Percentiles rank a stretch among this genome's conserved stretches.
These are phyloP conservation scores for Amblyraja radiata DNA, from an alignment of 2,797 vertebrate genomes.

Conservation along the genomic window DNA sequence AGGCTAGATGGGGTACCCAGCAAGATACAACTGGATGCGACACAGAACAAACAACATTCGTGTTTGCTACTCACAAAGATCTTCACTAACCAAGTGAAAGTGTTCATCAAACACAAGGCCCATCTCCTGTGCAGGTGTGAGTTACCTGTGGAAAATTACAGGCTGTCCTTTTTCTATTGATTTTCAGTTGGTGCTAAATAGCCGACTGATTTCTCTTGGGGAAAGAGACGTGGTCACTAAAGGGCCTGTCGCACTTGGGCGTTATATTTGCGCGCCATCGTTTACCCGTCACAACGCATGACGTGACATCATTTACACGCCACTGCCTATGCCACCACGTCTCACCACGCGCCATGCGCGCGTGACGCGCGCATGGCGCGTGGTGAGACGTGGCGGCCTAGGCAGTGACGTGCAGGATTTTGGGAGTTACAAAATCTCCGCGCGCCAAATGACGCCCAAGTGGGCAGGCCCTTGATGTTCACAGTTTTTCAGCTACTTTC, in stretches of 20 bases:
- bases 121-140: neutral
- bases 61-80: neutral
- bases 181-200: neutral
- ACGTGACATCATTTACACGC: too few species aligned
- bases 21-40: neutral
- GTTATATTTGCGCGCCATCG: too few species aligned
- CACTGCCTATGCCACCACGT: too few species aligned
- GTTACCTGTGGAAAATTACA: conserved; percentile 8
- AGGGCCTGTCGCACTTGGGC: too few species aligned
- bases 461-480: too few species aligned
- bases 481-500: neutral
- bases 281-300: too few species aligned
- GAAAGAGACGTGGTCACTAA: neutral
- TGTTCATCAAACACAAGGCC: neutral
- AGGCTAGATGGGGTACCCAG: neutral
- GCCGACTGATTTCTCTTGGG: neutral
- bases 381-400: too few species aligned
- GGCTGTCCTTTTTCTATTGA: neutral
- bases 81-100: neutral
- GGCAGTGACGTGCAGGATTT: too few species aligned
- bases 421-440: too few species aligned
- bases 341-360: too few species aligned
- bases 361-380: too few species aligned
- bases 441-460: too few species aligned
- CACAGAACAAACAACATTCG: neutral